Evolutionary conservation across 2,113 vertebrate species (phyloP), one percentile per base, ranked within the genome.

Genomic region (Coptodon bakossiorum): DNA sequence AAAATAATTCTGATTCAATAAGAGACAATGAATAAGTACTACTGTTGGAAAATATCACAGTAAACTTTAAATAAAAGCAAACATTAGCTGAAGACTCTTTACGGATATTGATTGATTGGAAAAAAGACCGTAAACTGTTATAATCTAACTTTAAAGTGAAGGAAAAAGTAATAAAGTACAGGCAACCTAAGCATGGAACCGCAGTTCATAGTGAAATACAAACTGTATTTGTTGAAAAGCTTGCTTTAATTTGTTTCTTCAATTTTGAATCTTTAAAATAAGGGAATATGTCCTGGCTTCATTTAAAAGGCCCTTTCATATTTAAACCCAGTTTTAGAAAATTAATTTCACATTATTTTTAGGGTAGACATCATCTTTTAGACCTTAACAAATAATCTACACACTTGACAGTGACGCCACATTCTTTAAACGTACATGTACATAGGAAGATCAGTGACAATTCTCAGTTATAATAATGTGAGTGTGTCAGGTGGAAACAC

Each of bases 361-460:
- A 56, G 2, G 22, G 11, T 56, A 24, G 6, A 56, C 22, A 7
- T 24, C 3, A 24, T 56, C 53, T 56, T 56, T 56, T 56, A 13
- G 22, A 7, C 22, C 4, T 0, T 3, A 24, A 56, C 22, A 56
- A 56, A 24, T 56, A 56, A 24, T 24, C 53, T 1, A 56, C 53
- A 24, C 22, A 56, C 11, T 6, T 56, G 53, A 56, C 11, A 56
- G 22, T 56, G 7, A 56, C 22, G 6, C 11, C 53, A 24, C 53
- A 24, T 56, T 56, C 6, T 24, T 56, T 56, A 56, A 56, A 13
- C 6, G 6, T 56, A 0, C 53, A 2, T 24, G 53, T 56, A 56
- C 22, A 56, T 56, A 56, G 11, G 0, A 56, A 56, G 22, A 24
- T 0, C 53, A 56, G 53, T 56, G 53, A 56, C n/a, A 24, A 22